Percentiles rank a stretch among this genome's conserved stretches.
Evolutionary conservation across 1,140 invertebrate genomes (phyloP).

Genomic region (Solenopsis invicta): DNA sequence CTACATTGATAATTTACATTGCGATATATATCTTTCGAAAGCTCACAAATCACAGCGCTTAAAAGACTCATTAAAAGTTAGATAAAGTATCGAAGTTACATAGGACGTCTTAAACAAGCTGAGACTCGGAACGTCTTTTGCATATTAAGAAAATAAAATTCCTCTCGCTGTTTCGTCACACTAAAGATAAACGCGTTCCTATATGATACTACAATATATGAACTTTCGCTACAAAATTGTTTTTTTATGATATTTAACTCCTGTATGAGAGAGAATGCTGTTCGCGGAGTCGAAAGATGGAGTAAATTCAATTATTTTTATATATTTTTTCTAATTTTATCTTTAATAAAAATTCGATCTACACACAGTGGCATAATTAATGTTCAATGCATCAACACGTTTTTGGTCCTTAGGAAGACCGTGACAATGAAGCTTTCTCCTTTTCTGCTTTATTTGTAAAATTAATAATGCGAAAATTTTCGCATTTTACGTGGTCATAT

Average conservation of each 20-base stretch:
- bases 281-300: background rate
- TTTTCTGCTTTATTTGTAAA: background rate
- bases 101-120: background rate
- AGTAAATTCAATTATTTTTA: slow-evolving; percentile 4
- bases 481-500: background rate
- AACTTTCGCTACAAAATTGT: slow-evolving; percentile 27
- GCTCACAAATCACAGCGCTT: slow-evolving; percentile 24
- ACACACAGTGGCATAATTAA: background rate
- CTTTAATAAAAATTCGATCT: slow-evolving; percentile 2
- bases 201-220: slow-evolving; percentile 12
- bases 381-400: slow-evolving; percentile 14
- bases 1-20: slow-evolving; percentile 19
- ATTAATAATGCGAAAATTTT: background rate
- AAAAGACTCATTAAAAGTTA: slow-evolving; percentile 17
- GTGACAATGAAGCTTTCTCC: background rate
- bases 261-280: background rate
- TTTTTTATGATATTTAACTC: slow-evolving; percentile 29
- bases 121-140: background rate
- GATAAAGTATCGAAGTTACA: slow-evolving; percentile 21
- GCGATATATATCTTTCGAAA: background rate
- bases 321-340: background rate
- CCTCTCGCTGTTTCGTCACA: background rate
- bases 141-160: slow-evolving; percentile 26
- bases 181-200: background rate
- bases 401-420: background rate